Evolutionary conservation across 1,140 invertebrate genomes (phyloP).

Genomic region (Potamilus streckersoni): DNA sequence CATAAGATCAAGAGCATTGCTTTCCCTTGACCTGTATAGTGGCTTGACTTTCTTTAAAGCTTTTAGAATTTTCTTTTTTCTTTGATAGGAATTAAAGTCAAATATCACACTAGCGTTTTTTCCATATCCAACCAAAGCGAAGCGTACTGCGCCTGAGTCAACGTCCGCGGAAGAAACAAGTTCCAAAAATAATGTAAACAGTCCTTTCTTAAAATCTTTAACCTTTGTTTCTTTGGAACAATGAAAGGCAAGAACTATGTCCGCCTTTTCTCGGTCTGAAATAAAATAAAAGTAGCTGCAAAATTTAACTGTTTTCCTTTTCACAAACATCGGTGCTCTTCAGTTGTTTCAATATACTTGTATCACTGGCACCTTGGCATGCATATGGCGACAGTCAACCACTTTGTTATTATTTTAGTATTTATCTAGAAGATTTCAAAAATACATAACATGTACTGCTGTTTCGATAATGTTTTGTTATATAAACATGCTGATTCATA

Average conservation of each 20-base stretch:
- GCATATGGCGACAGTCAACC: too few species aligned
- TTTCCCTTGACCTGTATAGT: slow-evolving; percentile 4
- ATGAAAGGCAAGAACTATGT: slow-evolving; percentile 45
- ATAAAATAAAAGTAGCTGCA: neutral
- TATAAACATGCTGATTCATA: too few species aligned
- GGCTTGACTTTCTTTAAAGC: slow-evolving; percentile 16
- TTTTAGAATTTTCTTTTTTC: slow-evolving; percentile 20
- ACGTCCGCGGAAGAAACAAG: slow-evolving; percentile 34
- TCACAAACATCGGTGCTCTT: too few species aligned
- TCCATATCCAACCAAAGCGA: slow-evolving; percentile 32
- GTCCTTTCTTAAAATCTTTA: slow-evolving; percentile 31
- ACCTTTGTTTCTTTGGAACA: slow-evolving; percentile 23
- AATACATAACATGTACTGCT: too few species aligned
- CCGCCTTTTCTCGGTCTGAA: slow-evolving; percentile 33
- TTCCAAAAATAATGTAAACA: slow-evolving; percentile 30
- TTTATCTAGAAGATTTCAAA: too few species aligned
- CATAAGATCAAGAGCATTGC: slow-evolving; percentile 3
- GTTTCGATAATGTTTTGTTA: too few species aligned
- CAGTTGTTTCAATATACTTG: too few species aligned
- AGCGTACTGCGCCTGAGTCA: slow-evolving; percentile 41
- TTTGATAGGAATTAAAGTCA: slow-evolving; percentile 9
- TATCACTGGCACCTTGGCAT: too few species aligned
- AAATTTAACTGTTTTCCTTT: too few species aligned
- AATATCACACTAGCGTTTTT: slow-evolving; percentile 29
- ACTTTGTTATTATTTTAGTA: too few species aligned